Evolutionary conservation across 2,888 invertebrate species (phyloP).

Genomic region (Tenthredo notha): DNA sequence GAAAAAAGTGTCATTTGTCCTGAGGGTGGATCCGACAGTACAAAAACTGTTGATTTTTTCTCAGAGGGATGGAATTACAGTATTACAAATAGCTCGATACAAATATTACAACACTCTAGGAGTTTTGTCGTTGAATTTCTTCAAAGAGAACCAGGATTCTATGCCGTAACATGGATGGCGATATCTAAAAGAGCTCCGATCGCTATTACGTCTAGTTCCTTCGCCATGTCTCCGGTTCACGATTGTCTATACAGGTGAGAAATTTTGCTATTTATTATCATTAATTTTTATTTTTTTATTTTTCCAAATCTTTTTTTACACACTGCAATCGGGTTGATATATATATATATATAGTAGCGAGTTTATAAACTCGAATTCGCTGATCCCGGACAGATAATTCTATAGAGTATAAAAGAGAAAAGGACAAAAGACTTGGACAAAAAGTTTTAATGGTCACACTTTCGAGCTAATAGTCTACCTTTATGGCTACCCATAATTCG

Average conservation of each 20-base stretch:
- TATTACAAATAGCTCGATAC: slow-evolving; percentile 64
- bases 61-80: slow-evolving; percentile 85
- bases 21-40: slow-evolving; percentile 74
- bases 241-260: slow-evolving; percentile 87
- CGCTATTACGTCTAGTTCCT: slow-evolving; percentile 71
- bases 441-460: slow-evolving; percentile 37
- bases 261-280: no score
- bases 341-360: neutral
- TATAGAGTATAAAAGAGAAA: neutral
- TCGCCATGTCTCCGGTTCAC: slow-evolving; percentile 75
- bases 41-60: slow-evolving; percentile 83
- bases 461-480: slow-evolving; percentile 23
- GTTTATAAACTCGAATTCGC: neutral
- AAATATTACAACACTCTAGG: slow-evolving; percentile 80
- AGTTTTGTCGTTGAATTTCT: slow-evolving; percentile 89
- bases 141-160: slow-evolving; percentile 86
- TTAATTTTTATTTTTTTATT: neutral
- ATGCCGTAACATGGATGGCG: slow-evolving; percentile 89
- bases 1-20: slow-evolving; percentile 86
- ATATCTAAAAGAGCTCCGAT: slow-evolving; percentile 85
- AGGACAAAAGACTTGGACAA: neutral
- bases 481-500: slow-evolving; percentile 19
- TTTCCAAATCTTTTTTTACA: neutral
- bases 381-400: neutral
- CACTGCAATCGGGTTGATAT: neutral